Conservation (phyloP, 1,140 invertebrate species). For the Drosophila tani region DNA sequence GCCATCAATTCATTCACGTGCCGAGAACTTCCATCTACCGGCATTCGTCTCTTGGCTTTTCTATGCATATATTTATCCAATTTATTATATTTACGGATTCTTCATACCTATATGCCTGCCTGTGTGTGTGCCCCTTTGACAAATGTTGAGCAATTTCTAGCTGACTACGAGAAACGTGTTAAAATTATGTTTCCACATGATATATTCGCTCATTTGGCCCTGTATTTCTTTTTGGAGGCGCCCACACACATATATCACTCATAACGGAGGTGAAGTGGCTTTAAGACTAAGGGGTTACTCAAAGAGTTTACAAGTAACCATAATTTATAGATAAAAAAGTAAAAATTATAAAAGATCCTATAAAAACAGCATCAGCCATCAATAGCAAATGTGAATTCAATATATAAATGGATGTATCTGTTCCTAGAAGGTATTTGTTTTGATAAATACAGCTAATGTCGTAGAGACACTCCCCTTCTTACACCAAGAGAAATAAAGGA, state of each 20-base stretch:
- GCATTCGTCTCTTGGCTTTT: background rate
- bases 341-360: background rate
- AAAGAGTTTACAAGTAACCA: background rate
- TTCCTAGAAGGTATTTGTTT: background rate
- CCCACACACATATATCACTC: conserved; percentile 8
- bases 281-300: background rate
- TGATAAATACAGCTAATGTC: background rate
- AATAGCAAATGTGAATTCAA: background rate
- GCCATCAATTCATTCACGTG: conserved; percentile 24
- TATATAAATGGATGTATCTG: no score
- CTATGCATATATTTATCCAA: conserved; percentile 29
- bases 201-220: conserved; percentile 9
- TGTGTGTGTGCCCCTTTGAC: conserved; percentile 7
- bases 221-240: background rate
- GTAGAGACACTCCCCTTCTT: background rate
- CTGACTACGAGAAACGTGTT: conserved; percentile 51
- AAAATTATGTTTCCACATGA: conserved; percentile 68
- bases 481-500: background rate
- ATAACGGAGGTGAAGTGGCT: background rate
- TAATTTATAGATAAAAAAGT: no score
- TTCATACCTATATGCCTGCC: background rate
- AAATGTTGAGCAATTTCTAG: conserved; percentile 61
- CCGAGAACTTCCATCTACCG: background rate
- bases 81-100: conserved; percentile 16
- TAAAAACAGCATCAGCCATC: background rate